A percentile compares a stretch with the other conserved stretches of the same genome.
These are phyloP conservation scores for Azemiops feae DNA, from an alignment of 2,113 vertebrate species.

Conservation along the genomic window DNA sequence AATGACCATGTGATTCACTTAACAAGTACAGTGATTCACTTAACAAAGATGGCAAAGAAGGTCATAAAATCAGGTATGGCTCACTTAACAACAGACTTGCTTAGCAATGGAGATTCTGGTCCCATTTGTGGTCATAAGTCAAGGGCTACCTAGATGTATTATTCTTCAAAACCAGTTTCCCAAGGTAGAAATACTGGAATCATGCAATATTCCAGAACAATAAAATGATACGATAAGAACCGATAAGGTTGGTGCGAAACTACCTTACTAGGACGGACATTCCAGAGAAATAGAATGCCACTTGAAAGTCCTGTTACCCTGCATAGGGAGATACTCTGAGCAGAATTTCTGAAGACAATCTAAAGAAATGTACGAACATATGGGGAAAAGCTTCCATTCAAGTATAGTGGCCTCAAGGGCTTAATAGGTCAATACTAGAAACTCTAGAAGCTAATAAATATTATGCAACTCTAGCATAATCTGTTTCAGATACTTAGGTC, in stretches of 20 bases:
- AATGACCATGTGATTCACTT: not conserved
- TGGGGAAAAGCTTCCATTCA: not conserved
- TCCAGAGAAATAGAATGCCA: not conserved
- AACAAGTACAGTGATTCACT: not conserved
- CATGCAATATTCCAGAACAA: not conserved
- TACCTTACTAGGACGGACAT: not conserved
- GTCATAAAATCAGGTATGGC: not conserved
- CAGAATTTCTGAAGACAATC: not conserved
- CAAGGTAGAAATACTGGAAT: not conserved
- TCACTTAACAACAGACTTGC: not conserved
- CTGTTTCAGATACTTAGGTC: not conserved
- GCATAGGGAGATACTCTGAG: not conserved
- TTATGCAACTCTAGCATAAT: not conserved
- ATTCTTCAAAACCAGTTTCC: not conserved
- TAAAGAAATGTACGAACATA: not conserved
- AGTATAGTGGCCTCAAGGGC: not conserved
- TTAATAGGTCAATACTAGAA: not conserved
- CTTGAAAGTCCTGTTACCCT: not conserved
- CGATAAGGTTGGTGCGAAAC: not conserved
- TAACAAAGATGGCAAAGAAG: not conserved
- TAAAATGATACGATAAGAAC: not conserved
- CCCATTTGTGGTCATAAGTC: not conserved
- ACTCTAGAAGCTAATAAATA: not conserved
- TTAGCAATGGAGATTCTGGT: not conserved
- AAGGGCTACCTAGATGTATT: not conserved